Base-by-base conservation (phyloP, 2,113 vertebrate species). In the Pao palembangensis region DNA sequence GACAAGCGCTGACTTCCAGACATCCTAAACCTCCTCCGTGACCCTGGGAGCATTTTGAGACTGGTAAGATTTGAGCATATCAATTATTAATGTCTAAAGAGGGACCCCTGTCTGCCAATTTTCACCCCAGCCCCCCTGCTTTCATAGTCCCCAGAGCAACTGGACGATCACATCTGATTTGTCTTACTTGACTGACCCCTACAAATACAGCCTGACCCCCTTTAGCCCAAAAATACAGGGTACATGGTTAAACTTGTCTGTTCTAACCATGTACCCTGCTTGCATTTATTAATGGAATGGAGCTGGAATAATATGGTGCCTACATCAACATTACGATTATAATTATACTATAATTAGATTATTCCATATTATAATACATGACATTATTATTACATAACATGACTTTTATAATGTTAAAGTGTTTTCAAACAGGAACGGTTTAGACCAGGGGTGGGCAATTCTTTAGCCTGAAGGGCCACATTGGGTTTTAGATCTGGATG, bases 41-140 rank as follows among this genome's bases (percentile, higher is more conserved):
- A 75, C 70, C 58, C 69, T 50, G 16, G 47, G 57, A 67, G 62
- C 55, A 58, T 77, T 74, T 50, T 51, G 64, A 71, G 62, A 49
- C 44, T 23, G n/a, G 60, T 80, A 4, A 50, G 61, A 53, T 65
- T 81, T 66, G 67, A 50, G 64, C 34, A 18, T 54, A 78, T 91
- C 65, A 89, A 92, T 91, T 89, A 90, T 91, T 89, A 78, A 91
- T 90, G 85, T 87, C 81, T 90, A 88, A 91, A 91, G 76, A 91
- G 91, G 79, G 78, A 78, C 73, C 88, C 85, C 88, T 85, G 73
- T 71, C 77, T 72, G 76, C 55, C 67, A 73, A 61, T 42, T 62
- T 63, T 68, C 51, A 57, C 38, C 71, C 51, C 51, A 21, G 31
- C 56, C 68, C 71, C 61, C 10, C 71, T 71, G 65, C 63, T 76